Conservation (phyloP, 2,113 vertebrate species). For the Ciconia boyciana region DNA sequence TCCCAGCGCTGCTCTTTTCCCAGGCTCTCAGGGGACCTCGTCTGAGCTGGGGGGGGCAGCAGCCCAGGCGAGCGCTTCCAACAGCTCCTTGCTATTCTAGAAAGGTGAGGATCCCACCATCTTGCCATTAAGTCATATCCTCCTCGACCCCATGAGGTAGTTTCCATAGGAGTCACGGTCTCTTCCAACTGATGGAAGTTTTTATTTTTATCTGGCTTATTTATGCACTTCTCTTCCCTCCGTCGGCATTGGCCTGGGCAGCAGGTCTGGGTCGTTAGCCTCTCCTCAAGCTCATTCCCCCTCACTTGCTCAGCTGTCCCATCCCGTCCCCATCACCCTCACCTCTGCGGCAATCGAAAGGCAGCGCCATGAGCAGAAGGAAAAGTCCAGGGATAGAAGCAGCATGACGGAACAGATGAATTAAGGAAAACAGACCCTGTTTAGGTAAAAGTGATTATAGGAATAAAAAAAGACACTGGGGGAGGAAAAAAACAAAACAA, state of each 20-base stretch:
- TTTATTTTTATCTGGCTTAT: constrained; percentile 57
- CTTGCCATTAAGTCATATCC: constrained; percentile 25
- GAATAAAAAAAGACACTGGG: not conserved
- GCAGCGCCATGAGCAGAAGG: not conserved
- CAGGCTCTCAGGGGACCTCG: not conserved
- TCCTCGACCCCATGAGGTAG: not conserved
- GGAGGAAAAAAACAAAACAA: not conserved
- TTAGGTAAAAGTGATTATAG: not conserved
- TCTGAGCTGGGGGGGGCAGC: not conserved
- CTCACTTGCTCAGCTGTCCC: not conserved
- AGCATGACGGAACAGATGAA: not conserved
- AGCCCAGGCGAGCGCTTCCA: not conserved
- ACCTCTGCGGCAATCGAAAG: not conserved
- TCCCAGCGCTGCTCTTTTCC: not conserved
- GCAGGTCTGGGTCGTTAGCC: not conserved
- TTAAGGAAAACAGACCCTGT: not conserved
- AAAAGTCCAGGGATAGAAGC: not conserved
- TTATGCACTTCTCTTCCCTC: not conserved
- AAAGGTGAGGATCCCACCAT: constrained; percentile 23
- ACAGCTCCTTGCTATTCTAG: not conserved
- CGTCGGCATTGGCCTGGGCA: accelerated
- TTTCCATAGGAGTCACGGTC: constrained; percentile 37
- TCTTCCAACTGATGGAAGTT: constrained; percentile 24
- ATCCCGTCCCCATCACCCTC: accelerated
- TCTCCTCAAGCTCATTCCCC: not conserved